A percentile compares a stretch with the other conserved stretches of the same genome.
These are phyloP conservation scores for Ylistrum balloti DNA, from an alignment of 1,140 invertebrate genomes.

Conservation along the genomic window DNA sequence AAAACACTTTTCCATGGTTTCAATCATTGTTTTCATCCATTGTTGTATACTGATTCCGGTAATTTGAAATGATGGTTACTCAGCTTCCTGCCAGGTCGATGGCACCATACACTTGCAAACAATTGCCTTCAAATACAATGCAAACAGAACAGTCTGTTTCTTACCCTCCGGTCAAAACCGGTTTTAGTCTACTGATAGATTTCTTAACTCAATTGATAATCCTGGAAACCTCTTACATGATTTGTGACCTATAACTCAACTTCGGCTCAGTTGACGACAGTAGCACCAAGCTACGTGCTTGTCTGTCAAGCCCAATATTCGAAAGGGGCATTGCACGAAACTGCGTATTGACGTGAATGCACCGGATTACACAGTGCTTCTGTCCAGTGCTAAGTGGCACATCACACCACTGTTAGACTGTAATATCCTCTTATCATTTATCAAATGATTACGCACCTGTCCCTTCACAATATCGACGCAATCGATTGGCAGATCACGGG, in stretches of 20 bases:
- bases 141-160: not conserved
- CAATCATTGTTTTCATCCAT: not conserved
- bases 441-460: conserved; percentile 8
- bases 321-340: not conserved
- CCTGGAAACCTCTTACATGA: not conserved
- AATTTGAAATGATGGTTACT: not conserved
- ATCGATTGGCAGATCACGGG: not conserved
- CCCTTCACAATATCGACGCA: not conserved
- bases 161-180: not conserved
- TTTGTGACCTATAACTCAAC: not conserved
- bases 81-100: not conserved
- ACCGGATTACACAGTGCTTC: not conserved
- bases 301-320: not conserved
- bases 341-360: not conserved
- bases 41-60: not conserved
- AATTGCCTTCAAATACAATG: not conserved
- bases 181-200: not conserved
- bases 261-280: not conserved
- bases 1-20: not conserved
- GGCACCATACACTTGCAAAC: not conserved
- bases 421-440: not conserved
- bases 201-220: not conserved
- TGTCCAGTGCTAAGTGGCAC: conserved; percentile 15
- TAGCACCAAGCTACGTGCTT: too few relatives aligned
- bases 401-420: not conserved